Evolutionary conservation across 2,888 invertebrate species (phyloP), one percentile per base, ranked within the genome.

Genomic region (Lepeophtheirus nordmannii): DNA sequence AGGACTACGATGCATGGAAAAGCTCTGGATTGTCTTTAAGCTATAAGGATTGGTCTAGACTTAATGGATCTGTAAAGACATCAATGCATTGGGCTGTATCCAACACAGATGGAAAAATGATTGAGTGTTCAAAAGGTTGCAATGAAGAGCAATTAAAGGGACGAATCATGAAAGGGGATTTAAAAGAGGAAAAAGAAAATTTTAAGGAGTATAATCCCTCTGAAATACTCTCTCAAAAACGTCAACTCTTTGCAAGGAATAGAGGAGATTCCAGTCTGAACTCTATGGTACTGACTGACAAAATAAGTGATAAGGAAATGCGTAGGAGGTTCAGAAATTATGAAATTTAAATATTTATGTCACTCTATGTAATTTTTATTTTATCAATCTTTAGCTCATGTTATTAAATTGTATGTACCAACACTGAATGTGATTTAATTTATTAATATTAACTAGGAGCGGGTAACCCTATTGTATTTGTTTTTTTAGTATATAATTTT

Each of bases 1-100:
- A 46, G 53, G 53, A 46, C 53, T 46, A 46, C 53, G 53, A 46
- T 46, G 53, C 53, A n/a, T 46, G 53, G 53, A 46, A 46, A 17
- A 46, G 53, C 8, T 46, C 53, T n/a, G 53, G 53, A 14, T 5
- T 46, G 53, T 2, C 53, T 1, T n/a, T 46, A 17, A 46, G 5
- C 8, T 46, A 46, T 17, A 46, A 46, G 53, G 53, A 46, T n/a
- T 46, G 53, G 53, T n/a, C 5, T n/a, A 46, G 53, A 17, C 53
- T 46, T 17, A 17, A n/a, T 14, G 53, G 53, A 14, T 46, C 53
- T n/a, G 53, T 46, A 17, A 46, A 46, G 17, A 46, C n/a, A 14
- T 46, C 53, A 14, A 46, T 46, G 53, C 53, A 46, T 17, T 46
- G 53, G 53, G 53, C 53, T 8, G 53, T 5, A n/a, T 8, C 53